Evolutionary conservation across 2,113 vertebrate genomes (phyloP), one percentile per base, ranked within the genome.

Genomic region (Mobula hypostoma): DNA sequence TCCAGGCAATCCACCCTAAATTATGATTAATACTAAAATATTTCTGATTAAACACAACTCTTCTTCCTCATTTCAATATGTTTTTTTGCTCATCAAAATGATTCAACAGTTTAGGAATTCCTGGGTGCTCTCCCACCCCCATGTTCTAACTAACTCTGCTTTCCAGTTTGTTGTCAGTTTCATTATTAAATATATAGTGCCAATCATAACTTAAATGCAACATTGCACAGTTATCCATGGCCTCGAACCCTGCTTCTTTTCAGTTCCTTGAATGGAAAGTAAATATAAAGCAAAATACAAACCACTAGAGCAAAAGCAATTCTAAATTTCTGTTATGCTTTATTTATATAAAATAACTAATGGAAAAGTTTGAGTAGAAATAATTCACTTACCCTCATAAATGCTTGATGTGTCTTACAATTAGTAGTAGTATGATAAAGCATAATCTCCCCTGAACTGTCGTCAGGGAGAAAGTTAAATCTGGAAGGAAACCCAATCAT

Each of bases 381-480:
- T 29, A 17, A 85, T 94, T 70, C 66, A 32, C 93, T 97, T 98
- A 99, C 99, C 98, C 96, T 97, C 97, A 98, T 97, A 94, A 98
- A 97, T 15, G 98, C 98, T 94, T 95, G 95, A 94, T 99, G 97
- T 14, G 95, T 96, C 92, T 94, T 95, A 95, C 99, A 99, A 48
- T 95, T 96, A 94, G 94, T 79, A 9, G 87, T 94, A 56, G 94
- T 95, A 3, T 94, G 97, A 5, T 95, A 95, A 77, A 97, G 96
- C 91, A 94, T 95, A 36, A 98, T 95, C 21, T 78, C 97, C 88
- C 98, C 97, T 24, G 95, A 96, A 2, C 97, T 98, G 61, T 98
- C 97, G 94, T 99, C 98, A 48, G 97, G 97, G 29, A 96, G 96
- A 96, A 99, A 99, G 96, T 98, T 98, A 96, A 99, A 99, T 77